Evolutionary conservation across 2,113 vertebrate species (phyloP), one percentile per base, ranked within the genome.

Genomic region (Oreochromis aureus): DNA sequence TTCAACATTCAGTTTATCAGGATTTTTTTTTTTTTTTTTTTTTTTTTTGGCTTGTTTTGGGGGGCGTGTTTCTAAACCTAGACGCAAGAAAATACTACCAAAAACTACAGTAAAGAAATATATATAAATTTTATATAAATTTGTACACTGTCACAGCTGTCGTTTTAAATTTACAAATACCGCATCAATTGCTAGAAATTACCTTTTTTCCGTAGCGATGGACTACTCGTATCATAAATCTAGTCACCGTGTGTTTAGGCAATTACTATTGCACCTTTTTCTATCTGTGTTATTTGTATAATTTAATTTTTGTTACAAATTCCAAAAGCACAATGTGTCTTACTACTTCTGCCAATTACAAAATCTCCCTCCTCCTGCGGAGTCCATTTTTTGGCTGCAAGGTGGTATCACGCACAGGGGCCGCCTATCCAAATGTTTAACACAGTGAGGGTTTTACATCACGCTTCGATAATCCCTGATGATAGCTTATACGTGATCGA

Each of bases 401-500:
- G 73, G 2, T 11, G 19, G 59, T 32, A 19, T 48, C 46, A 53
- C 27, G 46, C 18, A 53, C 24, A 32, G 16, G 19, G 80, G 51
- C 61, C 81, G 78, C 83, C 81, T 58, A 15, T 11, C 82, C 85
- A 66, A 84, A 86, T 48, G 18, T 53, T 69, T 80, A 71, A 19
- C 87, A 83, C 84, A 81, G 89, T 93, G 76, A 81, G 73, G 84
- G 55, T 58, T 90, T 86, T 86, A 39, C 83, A 83, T 53, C 66
- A 86, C 83, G 85, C 84, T 76, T 53, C 41, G 27, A 91, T 89
- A 86, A 90, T 93, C 93, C 66, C 80, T 46, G 81, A 22, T 87
- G 85, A 90, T 82, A 15, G 54, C 4, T 79, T 69, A 83, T 85
- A 90, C 84, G 88, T 90, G 92, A 94, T 95, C 89, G 90, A 94